A percentile compares a stretch with the other conserved stretches of the same genome.
Evolutionary conservation across 2,888 invertebrate species (phyloP).

Genomic region (Leucania comma): DNA sequence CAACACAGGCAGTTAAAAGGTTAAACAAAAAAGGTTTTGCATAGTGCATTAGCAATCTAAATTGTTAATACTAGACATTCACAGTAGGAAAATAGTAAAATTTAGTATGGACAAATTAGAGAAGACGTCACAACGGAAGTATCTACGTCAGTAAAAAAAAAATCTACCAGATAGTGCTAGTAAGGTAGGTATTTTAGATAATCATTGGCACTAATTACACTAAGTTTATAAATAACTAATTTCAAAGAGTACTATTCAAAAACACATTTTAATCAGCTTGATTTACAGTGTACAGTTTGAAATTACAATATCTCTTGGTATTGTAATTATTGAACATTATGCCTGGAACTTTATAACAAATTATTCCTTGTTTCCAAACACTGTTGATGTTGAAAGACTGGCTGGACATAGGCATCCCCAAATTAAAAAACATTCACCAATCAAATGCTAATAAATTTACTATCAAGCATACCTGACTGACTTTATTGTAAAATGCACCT

Average conservation of each 20-base stretch:
- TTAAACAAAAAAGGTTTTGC: background rate
- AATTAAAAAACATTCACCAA: background rate
- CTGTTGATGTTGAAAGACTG: background rate
- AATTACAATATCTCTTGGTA: background rate
- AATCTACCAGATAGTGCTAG: background rate
- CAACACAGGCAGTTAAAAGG: no score
- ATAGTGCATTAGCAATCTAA: background rate
- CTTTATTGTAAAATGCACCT: background rate
- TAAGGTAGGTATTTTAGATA: background rate
- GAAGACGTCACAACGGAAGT: conserved; percentile 18
- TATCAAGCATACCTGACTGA: background rate
- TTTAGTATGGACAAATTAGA: background rate
- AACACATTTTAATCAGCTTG: background rate
- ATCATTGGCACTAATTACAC: background rate
- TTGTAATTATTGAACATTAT: background rate
- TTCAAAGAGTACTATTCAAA: background rate
- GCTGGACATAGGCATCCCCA: no score
- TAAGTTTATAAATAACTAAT: conserved; percentile 1
- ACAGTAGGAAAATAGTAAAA: conserved; percentile 9
- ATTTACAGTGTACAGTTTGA: no score
- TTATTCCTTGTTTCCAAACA: background rate
- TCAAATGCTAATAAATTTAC: background rate
- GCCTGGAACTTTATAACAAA: background rate
- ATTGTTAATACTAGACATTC: conserved; percentile 5
- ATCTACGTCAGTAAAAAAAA: conserved; percentile 13